These are phyloP conservation scores for Solen grandis DNA, from an alignment of 1,140 invertebrate species.

Conservation along the genomic window DNA sequence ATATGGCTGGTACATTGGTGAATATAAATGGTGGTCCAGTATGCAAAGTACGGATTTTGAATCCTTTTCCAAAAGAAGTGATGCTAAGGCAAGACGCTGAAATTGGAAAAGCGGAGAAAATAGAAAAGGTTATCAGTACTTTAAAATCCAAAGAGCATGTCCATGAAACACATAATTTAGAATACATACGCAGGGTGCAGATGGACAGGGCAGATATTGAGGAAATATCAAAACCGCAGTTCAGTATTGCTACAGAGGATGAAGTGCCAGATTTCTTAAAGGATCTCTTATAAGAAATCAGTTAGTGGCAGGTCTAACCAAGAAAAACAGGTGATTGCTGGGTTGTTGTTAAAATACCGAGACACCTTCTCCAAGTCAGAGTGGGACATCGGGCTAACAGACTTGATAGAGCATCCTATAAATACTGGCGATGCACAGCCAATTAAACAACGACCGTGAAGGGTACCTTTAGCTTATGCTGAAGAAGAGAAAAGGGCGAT, in stretches of 20 bases:
- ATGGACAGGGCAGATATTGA: not conserved
- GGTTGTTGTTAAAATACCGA: not conserved
- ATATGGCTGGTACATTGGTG: not conserved
- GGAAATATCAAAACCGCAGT: too few species aligned
- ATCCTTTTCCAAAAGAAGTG: not conserved
- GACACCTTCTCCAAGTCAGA: slow-evolving; percentile 10
- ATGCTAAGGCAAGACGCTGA: not conserved
- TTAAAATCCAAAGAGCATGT: not conserved
- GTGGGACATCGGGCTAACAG: slow-evolving; percentile 10
- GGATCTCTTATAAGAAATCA: not conserved
- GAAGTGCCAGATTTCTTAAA: slow-evolving; percentile 8
- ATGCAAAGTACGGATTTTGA: slow-evolving; percentile 1
- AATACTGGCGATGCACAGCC: slow-evolving; percentile 5
- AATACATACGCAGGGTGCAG: not conserved
- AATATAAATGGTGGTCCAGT: slow-evolving; percentile 3
- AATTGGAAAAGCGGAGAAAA: too few species aligned
- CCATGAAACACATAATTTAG: not conserved
- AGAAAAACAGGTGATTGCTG: slow-evolving; percentile 4
- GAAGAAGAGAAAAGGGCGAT: slow-evolving; percentile 23
- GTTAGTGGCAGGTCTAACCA: not conserved
- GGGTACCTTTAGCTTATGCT: slow-evolving; percentile 11
- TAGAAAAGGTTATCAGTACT: not conserved
- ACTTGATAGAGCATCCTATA: slow-evolving; percentile 16
- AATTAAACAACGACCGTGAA: slow-evolving; percentile 5
- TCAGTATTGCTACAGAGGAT: not conserved